phyloP scores from a whole-genome alignment of 2,888 invertebrate species.

The Trypoxylon attenuatum region DNA sequence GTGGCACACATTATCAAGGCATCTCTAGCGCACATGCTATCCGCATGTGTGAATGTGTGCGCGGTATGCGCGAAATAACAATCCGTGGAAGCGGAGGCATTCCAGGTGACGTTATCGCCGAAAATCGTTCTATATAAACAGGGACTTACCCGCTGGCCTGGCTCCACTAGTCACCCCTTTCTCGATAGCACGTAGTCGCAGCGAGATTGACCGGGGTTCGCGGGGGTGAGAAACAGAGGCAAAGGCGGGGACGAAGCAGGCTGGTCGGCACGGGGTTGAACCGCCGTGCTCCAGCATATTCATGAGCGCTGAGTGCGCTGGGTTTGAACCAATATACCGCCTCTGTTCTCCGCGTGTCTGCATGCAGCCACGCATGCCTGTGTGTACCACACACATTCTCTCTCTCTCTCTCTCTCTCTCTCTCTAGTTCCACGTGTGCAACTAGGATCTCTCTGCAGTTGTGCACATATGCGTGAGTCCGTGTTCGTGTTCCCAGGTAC shows the following conservation, averaged over 20 bases:
- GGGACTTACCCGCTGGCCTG: conserved; percentile 26
- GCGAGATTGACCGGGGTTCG: conserved; percentile 62
- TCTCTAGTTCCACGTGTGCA: not conserved
- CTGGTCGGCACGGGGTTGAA: conserved; percentile 58
- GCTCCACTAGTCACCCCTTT: conserved; percentile 45
- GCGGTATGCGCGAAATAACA: conserved; percentile 39
- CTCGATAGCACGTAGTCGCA: conserved; percentile 58
- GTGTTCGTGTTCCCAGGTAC: not conserved
- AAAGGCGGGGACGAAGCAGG: conserved; percentile 44
- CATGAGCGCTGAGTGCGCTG: conserved; percentile 71
- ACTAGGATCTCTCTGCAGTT: not conserved
- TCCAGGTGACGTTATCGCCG: conserved; percentile 52
- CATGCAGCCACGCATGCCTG: conserved; percentile 16
- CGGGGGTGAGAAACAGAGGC: too few relatives aligned
- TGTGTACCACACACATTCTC: not conserved
- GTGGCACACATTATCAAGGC: conserved; percentile 25
- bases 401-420: not conserved
- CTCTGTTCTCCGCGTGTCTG: conserved; percentile 41
- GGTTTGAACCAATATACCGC: conserved; percentile 67
- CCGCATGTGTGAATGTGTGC: not conserved
- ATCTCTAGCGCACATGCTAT: not conserved
- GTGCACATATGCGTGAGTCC: not conserved
- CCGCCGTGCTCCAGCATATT: conserved; percentile 68
- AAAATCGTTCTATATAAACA: conserved; percentile 58
- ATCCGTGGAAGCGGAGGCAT: conserved; percentile 48